Base-by-base conservation (phyloP, 2,797 vertebrate genomes). In the Petrocephalus schoutedeni region DNA sequence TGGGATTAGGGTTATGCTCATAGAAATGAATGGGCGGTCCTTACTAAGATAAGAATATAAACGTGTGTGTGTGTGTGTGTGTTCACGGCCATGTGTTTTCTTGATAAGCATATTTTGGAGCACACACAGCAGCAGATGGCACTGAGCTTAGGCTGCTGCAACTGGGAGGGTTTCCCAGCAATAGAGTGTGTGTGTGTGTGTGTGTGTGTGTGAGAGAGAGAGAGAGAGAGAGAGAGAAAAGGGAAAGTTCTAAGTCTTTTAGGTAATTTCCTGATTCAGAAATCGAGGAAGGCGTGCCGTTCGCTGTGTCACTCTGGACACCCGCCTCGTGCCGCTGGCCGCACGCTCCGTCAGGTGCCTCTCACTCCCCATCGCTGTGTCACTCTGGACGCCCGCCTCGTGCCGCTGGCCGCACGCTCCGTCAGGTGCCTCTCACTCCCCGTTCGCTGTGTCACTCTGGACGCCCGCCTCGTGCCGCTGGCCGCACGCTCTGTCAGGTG, bases 61-160 rank as follows among this genome's bases (percentile, higher is more conserved):
- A 41, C 36, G 41, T 58, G 74, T 58, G 57, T 58, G 49, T 82
- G 53, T 36, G 54, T 80, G 87, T 19, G 32, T 49, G 58, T 51
- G 58, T 64, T n/a, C 59, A 58, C 92, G 71, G 32, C 87, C 90
- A 90, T 92, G 91, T 91, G 89, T 92, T 92, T 92, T 95, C 93
- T 94, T 95, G 95, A 95, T 95, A 94, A 95, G 93, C 91, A 92
- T 93, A 93, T 94, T 95, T 95, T 95, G 93, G 94, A 95, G 93
- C 91, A 93, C 93, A 92, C 92, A 95, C 92, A 94, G 92, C 89
- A 90, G 91, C 95, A 96, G 95, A 96, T 96, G 95, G 95, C 94
- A 89, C 89, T 90, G 91, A 91, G 91, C 89, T 92, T 89, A 88
- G 85, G 89, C 90, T 89, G 67, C 91, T 88, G 87, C 28, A 71